Conservation (phyloP, 2,113 vertebrate genomes). For the Zootoca vivipara region DNA sequence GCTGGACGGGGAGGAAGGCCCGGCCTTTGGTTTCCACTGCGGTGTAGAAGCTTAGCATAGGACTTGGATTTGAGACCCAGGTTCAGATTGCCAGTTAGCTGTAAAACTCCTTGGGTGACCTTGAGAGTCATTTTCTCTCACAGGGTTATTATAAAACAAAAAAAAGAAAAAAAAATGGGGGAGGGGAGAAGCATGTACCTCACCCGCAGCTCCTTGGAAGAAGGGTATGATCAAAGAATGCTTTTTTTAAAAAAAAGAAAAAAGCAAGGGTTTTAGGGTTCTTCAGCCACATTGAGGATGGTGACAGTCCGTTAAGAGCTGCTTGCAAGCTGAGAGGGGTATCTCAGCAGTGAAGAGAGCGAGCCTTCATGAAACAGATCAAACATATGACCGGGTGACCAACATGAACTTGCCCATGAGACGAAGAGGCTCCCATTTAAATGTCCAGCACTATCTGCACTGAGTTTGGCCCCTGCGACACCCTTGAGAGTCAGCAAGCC, state of each 20-base stretch:
- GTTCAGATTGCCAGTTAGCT: background rate
- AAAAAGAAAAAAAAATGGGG: background rate
- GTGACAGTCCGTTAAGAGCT: too few relatives aligned
- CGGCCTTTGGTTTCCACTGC: slow-evolving; percentile 34
- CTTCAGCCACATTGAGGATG: background rate
- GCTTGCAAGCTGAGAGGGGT: background rate
- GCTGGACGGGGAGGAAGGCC: slow-evolving; percentile 37
- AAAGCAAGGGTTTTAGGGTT: too few relatives aligned
- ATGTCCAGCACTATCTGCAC: background rate
- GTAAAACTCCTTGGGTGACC: background rate
- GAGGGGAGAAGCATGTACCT: background rate
- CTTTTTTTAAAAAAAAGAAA: background rate
- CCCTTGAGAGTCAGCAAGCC: background rate
- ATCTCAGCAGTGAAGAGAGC: background rate
- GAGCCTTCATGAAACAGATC: rapidly evolving
- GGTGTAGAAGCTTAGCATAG: background rate
- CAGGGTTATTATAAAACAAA: background rate
- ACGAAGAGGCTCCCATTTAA: background rate
- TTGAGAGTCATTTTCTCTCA: too few relatives aligned
- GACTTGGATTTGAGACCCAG: background rate
- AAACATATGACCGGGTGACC: background rate
- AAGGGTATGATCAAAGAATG: background rate
- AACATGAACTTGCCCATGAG: background rate
- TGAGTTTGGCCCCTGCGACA: background rate
- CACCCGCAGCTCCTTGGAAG: background rate